phyloP scores from a whole-genome alignment of 2,888 invertebrate species.

The Ischnura elegans region DNA sequence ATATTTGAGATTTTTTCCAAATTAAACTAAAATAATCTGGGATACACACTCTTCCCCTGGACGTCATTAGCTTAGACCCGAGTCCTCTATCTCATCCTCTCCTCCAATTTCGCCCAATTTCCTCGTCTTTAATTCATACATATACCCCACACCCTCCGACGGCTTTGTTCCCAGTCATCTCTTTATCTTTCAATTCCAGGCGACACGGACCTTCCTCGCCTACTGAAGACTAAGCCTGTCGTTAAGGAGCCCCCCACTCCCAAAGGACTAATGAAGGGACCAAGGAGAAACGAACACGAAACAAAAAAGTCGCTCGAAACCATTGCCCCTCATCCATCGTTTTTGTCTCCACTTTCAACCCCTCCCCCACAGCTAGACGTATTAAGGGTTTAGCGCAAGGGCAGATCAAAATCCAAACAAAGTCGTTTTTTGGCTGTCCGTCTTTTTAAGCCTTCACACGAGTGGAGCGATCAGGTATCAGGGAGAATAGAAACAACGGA shows the following conservation, averaged over 20 bases:
- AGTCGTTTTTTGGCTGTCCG: not conserved
- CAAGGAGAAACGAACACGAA: conserved; percentile 17
- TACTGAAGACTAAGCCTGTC: not conserved
- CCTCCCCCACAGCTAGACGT: not conserved
- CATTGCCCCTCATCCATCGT: not conserved
- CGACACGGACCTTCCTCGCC: not conserved
- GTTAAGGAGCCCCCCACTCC: not conserved
- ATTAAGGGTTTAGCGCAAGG: conserved; percentile 31
- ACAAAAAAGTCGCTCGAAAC: not conserved
- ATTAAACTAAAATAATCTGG: not conserved
- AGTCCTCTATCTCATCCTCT: not conserved
- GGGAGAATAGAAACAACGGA: not conserved
- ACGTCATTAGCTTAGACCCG: not conserved
- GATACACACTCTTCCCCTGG: not conserved
- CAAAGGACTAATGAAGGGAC: conserved; percentile 33
- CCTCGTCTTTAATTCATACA: conserved; percentile 24
- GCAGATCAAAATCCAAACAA: not conserved
- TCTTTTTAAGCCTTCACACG: conserved; percentile 6
- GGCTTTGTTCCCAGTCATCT: not conserved
- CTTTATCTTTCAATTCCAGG: conserved; percentile 22
- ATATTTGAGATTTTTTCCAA: not conserved
- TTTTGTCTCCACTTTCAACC: not conserved
- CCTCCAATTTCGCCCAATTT: conserved; percentile 18
- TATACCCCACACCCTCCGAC: not conserved
- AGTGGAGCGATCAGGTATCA: not conserved